Base-by-base conservation (phyloP, 64 coral and sea anemone genomes). In the Acropora tenuis region DNA sequence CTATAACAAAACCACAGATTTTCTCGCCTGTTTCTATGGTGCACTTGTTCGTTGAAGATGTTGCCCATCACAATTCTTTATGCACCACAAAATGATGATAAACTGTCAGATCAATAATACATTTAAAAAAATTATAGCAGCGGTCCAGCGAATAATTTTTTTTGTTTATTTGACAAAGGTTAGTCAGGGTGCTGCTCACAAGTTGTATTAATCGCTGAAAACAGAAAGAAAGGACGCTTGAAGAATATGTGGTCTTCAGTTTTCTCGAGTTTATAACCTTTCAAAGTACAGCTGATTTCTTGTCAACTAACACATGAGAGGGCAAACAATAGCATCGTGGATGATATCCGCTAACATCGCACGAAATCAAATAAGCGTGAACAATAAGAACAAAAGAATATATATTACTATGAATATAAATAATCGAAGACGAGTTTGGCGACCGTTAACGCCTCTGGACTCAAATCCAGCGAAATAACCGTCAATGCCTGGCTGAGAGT, bases 351-450 rank as follows among this genome's bases (percentile, higher is more conserved):
- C 18, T 16, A 58, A 85, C 20, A 85, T 48, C 63, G 18, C 61
- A 49, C 82, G n/a, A 85, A 66, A 71, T 85, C 65, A 85, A 85
- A 85, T 65, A 85, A 85, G 41, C 17, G 43, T 49, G 82, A 85
- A 85, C 80, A 85, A 85, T 85, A 61, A 8, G 66, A 65, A 85
- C 82, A 85, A 85, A 85, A 71, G 82, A 85, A 85, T 85, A 85
- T 30, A 30, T 11, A 85, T 85, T 85, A 85, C 7, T 11, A 17
- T 69, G 17, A 85, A 40, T 65, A 47, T 46, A 48, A 84, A 69
- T 18, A 48, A 84, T 10, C 66, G 42, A 43, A 42, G 52, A 16
- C 43, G 43, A 85, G n/a, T 6, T 46, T 85, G 66, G 45, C 66
- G 82, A 85, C 82, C 82, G 82, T 85, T 85, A 72, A 48, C 40